Percentiles rank a stretch among this genome's conserved stretches.
Evolutionary conservation across 2,113 vertebrate species (phyloP).

Genomic region (Cebidichthys violaceus): DNA sequence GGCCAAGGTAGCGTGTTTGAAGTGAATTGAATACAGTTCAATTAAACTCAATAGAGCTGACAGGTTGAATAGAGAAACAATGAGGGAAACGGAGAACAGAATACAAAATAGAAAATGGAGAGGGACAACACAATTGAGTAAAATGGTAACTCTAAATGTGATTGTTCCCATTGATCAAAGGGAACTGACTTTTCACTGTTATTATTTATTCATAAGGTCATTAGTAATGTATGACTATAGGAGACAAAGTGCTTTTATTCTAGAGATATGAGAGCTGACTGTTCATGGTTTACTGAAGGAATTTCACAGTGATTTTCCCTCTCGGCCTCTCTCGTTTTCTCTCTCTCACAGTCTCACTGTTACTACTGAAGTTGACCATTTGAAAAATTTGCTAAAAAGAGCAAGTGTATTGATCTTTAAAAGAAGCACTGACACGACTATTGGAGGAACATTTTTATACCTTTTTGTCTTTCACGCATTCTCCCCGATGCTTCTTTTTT

Average conservation of each 20-base stretch:
- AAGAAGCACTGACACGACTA: not conserved
- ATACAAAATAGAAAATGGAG: conserved; percentile 13
- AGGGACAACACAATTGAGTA: not conserved
- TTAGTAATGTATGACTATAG: conserved; percentile 51
- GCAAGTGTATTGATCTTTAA: conserved; percentile 1
- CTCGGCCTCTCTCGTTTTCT: not conserved
- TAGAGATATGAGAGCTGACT: conserved; percentile 42
- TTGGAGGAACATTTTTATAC: not conserved
- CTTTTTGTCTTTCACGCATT: not conserved
- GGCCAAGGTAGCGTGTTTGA: not conserved
- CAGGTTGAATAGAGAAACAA: not conserved
- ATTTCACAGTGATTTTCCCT: not conserved
- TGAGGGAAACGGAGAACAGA: not conserved
- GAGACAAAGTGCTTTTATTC: conserved; percentile 55
- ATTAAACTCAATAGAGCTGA: conserved; percentile 6
- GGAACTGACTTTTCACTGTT: conserved; percentile 34
- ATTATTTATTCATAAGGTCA: conserved; percentile 51
- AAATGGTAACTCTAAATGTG: conserved; percentile 42
- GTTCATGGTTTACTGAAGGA: conserved; percentile 21
- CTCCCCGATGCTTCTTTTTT: not conserved
- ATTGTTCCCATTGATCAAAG: conserved; percentile 56
- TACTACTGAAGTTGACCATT: not conserved
- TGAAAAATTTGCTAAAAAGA: not conserved
- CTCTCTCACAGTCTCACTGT: not conserved
- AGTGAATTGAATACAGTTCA: not conserved